phyloP scores from a whole-genome alignment of 2,888 invertebrate genomes.

The Andrena dorsata region DNA sequence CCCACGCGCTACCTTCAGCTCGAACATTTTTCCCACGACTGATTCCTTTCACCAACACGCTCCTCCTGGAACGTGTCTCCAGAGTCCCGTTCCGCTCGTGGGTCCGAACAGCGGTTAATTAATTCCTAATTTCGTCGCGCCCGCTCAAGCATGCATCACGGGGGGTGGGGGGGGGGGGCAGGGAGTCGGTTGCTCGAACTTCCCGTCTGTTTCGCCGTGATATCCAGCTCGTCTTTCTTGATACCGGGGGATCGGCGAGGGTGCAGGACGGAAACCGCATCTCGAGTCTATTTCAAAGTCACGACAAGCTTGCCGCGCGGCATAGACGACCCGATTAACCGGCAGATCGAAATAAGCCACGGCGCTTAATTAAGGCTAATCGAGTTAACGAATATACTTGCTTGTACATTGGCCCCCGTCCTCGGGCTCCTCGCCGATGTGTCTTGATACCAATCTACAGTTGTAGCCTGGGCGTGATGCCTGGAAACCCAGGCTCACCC shows the following conservation, averaged over 20 bases:
- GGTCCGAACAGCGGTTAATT: constrained; percentile 40
- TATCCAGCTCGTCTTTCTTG: constrained; percentile 16
- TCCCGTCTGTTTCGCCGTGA: constrained; percentile 11
- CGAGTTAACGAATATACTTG: constrained; percentile 72
- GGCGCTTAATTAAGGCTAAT: constrained; percentile 71
- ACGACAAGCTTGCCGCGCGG: constrained; percentile 36
- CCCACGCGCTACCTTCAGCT: too few species aligned
- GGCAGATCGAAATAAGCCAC: constrained; percentile 70
- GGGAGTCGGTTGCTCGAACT: constrained; percentile 8
- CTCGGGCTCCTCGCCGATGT: constrained; percentile 48
- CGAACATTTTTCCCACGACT: not conserved
- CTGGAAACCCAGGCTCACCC: constrained; percentile 47
- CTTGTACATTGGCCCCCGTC: constrained; percentile 42
- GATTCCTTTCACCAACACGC: too few species aligned
- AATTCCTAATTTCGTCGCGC: constrained; percentile 39
- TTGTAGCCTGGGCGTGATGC: constrained; percentile 53
- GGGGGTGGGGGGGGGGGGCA: not conserved
- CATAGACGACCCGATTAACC: constrained; percentile 66
- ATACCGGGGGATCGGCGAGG: constrained; percentile 11
- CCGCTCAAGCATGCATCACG: constrained; percentile 5
- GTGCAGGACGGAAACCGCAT: constrained; percentile 54
- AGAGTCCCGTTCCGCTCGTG: not conserved
- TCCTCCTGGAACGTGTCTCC: not conserved
- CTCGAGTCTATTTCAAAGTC: constrained; percentile 64
- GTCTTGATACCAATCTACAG: constrained; percentile 65